Percentiles rank a stretch among this genome's conserved stretches.
Conservation (phyloP, 1,140 invertebrate species). For the Anastrepha ludens region DNA sequence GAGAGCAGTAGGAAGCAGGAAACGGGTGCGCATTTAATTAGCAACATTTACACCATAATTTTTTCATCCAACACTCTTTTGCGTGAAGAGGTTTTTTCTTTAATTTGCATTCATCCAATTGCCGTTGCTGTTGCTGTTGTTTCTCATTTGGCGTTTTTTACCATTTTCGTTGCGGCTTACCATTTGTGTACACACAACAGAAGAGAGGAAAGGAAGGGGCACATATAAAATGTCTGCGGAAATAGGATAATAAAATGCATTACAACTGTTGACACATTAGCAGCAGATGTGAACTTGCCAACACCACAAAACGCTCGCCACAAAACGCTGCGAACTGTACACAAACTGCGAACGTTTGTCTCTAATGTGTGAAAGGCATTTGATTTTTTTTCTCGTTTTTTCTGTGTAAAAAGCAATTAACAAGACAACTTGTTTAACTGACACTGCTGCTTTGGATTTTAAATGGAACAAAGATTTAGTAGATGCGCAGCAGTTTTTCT, state of each 20-base stretch:
- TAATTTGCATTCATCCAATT: not conserved
- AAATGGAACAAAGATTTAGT: no score
- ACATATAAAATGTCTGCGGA: conserved; percentile 24
- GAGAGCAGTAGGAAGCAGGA: conserved; percentile 7
- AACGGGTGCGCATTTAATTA: conserved; percentile 49
- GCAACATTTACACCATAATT: conserved; percentile 46
- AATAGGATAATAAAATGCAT: conserved; percentile 42
- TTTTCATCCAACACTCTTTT: conserved; percentile 18
- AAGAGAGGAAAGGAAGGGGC: not conserved
- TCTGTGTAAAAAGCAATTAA: not conserved
- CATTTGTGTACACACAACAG: not conserved
- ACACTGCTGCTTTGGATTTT: not conserved
- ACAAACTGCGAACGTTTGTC: not conserved
- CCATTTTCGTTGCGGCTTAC: not conserved
- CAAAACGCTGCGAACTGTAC: conserved; percentile 11
- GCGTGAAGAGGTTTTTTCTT: not conserved
- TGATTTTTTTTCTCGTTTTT: not conserved
- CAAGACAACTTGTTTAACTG: not conserved
- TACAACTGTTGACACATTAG: conserved; percentile 50
- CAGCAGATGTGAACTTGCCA: conserved; percentile 39
- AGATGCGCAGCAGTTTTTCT: no score
- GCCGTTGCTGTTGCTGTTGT: not conserved
- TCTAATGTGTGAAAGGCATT: not conserved
- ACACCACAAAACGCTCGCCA: conserved; percentile 35
- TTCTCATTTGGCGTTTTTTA: not conserved